These are phyloP conservation scores for Pan paniscus DNA, from an alignment of 2,113 vertebrate genomes.

Conservation along the genomic window DNA sequence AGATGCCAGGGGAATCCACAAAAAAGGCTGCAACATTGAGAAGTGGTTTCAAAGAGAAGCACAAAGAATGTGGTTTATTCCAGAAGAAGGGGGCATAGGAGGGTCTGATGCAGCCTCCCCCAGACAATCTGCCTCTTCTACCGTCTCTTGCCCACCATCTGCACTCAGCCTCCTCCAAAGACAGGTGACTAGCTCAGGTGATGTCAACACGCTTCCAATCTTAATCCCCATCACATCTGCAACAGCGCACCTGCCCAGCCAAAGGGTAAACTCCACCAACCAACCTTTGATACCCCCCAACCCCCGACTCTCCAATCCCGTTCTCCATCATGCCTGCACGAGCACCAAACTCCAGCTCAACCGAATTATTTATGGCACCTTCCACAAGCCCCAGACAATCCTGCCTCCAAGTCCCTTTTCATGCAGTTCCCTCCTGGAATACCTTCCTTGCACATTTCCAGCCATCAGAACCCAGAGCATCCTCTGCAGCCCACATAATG, in stretches of 20 bases:
- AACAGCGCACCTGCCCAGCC: background rate
- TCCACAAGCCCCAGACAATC: background rate
- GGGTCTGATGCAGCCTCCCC: background rate
- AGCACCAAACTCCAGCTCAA: background rate
- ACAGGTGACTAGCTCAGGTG: background rate
- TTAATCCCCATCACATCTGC: background rate
- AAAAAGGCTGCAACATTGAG: background rate
- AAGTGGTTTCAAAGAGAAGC: background rate
- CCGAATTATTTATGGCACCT: accelerated
- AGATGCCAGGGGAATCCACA: background rate
- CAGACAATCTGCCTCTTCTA: accelerated
- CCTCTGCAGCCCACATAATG: background rate
- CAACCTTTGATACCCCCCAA: accelerated
- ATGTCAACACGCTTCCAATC: background rate
- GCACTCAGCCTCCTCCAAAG: background rate
- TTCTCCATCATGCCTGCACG: accelerated
- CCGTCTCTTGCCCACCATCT: background rate
- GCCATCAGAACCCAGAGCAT: background rate
- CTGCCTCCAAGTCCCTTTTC: background rate
- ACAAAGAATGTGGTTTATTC: background rate
- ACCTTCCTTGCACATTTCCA: background rate
- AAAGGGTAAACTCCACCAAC: background rate
- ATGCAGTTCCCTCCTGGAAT: background rate
- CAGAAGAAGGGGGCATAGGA: background rate
- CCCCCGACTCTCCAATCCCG: background rate